Evolutionary conservation across 2,113 vertebrate genomes (phyloP).

Genomic region (Ochotona princeps): DNA sequence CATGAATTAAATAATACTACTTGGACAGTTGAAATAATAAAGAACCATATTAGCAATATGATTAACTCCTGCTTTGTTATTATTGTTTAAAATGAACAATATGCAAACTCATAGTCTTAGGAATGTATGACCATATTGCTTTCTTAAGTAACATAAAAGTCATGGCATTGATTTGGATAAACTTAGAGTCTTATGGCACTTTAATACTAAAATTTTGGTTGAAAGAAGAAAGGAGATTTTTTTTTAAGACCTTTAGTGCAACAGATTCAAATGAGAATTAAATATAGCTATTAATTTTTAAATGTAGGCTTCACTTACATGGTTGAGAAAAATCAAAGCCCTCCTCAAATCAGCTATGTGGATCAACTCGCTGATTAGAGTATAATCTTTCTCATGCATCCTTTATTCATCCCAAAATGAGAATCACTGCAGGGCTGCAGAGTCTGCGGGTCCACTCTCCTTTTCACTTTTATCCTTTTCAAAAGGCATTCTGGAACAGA

Average conservation of each 20-base stretch:
- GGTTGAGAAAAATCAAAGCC: not conserved
- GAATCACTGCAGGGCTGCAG: not conserved
- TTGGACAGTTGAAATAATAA: not conserved
- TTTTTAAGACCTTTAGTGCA: not conserved
- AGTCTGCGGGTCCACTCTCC: not conserved
- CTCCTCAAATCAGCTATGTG: not conserved
- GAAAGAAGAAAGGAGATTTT: not conserved
- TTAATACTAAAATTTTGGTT: not conserved
- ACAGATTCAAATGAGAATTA: not conserved
- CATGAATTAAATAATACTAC: not conserved
- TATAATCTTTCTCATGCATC: not conserved
- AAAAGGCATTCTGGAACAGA: constrained; percentile 10
- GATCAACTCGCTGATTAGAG: not conserved
- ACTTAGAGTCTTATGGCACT: not conserved
- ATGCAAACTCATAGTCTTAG: not conserved
- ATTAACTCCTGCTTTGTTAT: not conserved
- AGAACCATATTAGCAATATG: not conserved
- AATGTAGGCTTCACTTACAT: not conserved
- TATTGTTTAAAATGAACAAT: not conserved
- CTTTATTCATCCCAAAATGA: not conserved
- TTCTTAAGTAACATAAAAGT: not conserved
- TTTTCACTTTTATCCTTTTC: not conserved
- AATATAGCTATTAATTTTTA: not conserved
- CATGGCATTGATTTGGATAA: not conserved
- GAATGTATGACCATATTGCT: not conserved